Conservation (phyloP, 1,140 invertebrate genomes). For the Plutomurus gul region DNA sequence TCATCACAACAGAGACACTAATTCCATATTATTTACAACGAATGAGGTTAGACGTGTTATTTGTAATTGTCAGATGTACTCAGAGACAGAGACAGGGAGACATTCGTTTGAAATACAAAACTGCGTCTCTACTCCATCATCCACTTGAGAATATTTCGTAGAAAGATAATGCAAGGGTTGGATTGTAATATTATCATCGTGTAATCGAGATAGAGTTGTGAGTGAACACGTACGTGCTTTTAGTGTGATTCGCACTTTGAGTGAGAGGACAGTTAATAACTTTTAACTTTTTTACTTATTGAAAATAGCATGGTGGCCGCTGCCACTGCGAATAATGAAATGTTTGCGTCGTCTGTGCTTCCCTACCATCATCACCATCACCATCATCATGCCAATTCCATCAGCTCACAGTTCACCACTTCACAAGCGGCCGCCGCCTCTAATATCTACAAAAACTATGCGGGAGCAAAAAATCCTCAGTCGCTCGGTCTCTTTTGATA, state of each 20-base stretch:
- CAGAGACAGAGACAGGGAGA: too few relatives aligned
- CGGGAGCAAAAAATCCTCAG: slow-evolving; percentile 44
- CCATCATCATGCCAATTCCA: slow-evolving; percentile 28
- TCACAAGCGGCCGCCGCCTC: slow-evolving; percentile 39
- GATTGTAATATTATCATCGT: too few relatives aligned
- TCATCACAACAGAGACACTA: not conserved
- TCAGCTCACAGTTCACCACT: slow-evolving; percentile 41
- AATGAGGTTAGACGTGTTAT: too few relatives aligned
- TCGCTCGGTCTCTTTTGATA: slow-evolving; percentile 43
- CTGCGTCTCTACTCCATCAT: too few relatives aligned
- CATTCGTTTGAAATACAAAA: too few relatives aligned
- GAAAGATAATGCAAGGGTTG: too few relatives aligned
- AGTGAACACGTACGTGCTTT: not conserved
- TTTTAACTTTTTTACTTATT: not conserved
- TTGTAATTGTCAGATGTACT: too few relatives aligned
- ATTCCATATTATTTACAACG: slow-evolving; percentile 9
- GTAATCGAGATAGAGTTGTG: not conserved
- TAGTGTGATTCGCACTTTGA: not conserved
- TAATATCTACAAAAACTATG: slow-evolving; percentile 48
- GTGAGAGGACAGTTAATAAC: not conserved
- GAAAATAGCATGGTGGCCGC: slow-evolving; percentile 42
- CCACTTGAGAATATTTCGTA: too few relatives aligned
- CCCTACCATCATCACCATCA: slow-evolving; percentile 47
- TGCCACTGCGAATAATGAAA: slow-evolving; percentile 43
- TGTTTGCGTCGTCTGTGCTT: slow-evolving; percentile 45